Evolutionary conservation across 2,113 vertebrate genomes (phyloP), one percentile per base, ranked within the genome.

Genomic region (Synodontis membranacea): DNA sequence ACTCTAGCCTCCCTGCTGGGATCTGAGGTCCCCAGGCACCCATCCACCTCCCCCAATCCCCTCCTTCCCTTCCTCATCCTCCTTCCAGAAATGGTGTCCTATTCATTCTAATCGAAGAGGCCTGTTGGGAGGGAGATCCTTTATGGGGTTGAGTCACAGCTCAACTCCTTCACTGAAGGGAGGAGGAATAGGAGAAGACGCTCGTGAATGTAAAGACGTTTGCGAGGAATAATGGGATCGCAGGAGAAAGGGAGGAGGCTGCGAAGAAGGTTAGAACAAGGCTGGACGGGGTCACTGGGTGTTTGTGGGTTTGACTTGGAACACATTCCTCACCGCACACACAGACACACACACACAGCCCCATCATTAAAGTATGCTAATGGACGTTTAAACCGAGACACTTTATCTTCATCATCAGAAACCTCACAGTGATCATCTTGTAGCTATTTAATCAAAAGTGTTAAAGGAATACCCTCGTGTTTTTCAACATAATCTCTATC

Each of bases 101-200:
- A 90, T 88, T 92, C 86, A 91, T 80, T 84, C 37, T 90, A 90
- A 94, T 92, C 92, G 88, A 92, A 87, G 88, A 75, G 82, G 78
- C 83, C 80, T 83, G 86, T 46, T n/a, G 86, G 82, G 62, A 52
- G 74, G 68, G 46, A 84, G 79, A 54, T 80, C 72, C 76, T 87
- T 83, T 87, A 82, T 89, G 86, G 4, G 60, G 28, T 79, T 78
- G 54, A 87, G 75, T 84, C 72, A 89, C 80, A 80, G 76, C 80
- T 86, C 72, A 80, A 83, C 81, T 70, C 66, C 74, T 74, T 74
- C 78, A 52, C 68, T 84, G 87, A 89, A 82, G 75, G 80, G 88
- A 90, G 88, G 86, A 79, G 85, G 80, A 74, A 28, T 23, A 56
- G 37, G 70, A 66, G 58, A 48, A 58, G 88, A 88, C 86, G 89